A percentile compares a stretch with the other conserved stretches of the same genome.
These are phyloP conservation scores for Spinus pinus DNA, from an alignment of 2,797 vertebrate genomes.

Conservation along the genomic window DNA sequence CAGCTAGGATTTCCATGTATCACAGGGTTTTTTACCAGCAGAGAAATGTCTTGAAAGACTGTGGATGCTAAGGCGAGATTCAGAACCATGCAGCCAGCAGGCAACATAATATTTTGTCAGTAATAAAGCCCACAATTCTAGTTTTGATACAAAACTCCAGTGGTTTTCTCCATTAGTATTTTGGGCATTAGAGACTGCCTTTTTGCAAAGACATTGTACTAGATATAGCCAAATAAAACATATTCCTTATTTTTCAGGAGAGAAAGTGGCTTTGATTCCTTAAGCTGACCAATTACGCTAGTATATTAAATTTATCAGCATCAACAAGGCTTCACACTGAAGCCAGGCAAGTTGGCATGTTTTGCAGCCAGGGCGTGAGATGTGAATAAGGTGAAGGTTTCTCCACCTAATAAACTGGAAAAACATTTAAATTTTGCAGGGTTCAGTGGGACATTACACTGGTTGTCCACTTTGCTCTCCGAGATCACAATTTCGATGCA, in stretches of 20 bases:
- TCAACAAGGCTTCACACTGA: not conserved
- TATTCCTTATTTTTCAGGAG: not conserved
- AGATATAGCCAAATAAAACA: not conserved
- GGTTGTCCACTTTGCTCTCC: constrained; percentile 43
- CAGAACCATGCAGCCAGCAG: not conserved
- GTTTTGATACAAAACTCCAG: not conserved
- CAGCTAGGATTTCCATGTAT: not conserved
- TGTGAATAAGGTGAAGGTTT: not conserved
- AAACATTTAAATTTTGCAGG: not conserved
- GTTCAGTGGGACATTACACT: not conserved
- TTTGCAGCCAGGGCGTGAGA: not conserved
- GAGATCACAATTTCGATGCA: not conserved
- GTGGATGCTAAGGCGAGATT: not conserved
- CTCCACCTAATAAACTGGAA: not conserved
- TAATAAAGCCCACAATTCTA: not conserved
- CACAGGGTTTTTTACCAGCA: not conserved
- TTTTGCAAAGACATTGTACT: not conserved
- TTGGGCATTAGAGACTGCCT: not conserved
- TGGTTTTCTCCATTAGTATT: not conserved
- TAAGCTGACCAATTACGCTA: not conserved
- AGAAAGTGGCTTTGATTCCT: constrained; percentile 20
- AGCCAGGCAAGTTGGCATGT: not conserved
- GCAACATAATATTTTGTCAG: not conserved
- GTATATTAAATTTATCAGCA: not conserved
- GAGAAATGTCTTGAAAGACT: not conserved